These are phyloP conservation scores for Magallana ariakensis DNA, from an alignment of 1,140 invertebrate species.

Conservation along the genomic window DNA sequence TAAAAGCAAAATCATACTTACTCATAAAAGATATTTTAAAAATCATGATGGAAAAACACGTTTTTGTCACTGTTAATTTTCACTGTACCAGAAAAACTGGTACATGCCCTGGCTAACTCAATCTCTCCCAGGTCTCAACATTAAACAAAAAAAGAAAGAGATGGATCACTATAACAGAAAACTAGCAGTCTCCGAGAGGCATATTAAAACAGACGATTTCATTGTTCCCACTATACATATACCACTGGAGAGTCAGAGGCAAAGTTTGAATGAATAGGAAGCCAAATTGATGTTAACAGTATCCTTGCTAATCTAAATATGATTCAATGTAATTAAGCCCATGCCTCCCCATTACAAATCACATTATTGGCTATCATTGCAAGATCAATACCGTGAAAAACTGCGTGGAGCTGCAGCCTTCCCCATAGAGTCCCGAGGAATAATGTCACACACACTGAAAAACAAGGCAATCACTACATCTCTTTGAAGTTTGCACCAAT, in stretches of 20 bases:
- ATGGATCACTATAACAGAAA: no score
- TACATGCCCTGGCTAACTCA: no score
- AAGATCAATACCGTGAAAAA: slow-evolving; percentile 20
- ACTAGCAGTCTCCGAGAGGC: no score
- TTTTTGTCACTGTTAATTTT: no score
- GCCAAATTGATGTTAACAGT: slow-evolving; percentile 36
- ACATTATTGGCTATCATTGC: slow-evolving; percentile 34
- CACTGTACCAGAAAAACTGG: no score
- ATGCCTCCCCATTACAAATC: slow-evolving; percentile 35
- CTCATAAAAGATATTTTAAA: no score
- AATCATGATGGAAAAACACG: no score
- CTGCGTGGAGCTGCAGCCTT: not conserved
- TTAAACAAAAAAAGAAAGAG: no score
- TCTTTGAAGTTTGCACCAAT: slow-evolving; percentile 28
- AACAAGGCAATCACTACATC: slow-evolving; percentile 28
- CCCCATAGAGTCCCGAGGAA: not conserved
- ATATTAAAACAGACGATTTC: no score
- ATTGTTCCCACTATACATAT: not conserved
- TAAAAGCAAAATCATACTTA: no score
- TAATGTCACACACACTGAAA: not conserved
- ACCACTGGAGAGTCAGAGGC: not conserved
- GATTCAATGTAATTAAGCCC: slow-evolving; percentile 34
- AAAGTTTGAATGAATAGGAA: slow-evolving; percentile 29
- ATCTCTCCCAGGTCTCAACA: no score
- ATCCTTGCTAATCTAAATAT: slow-evolving; percentile 36